Percentiles rank a stretch among this genome's conserved stretches.
Evolutionary conservation across 1,140 invertebrate species (phyloP).

Genomic region (Lepidotrigona ventralis): DNA sequence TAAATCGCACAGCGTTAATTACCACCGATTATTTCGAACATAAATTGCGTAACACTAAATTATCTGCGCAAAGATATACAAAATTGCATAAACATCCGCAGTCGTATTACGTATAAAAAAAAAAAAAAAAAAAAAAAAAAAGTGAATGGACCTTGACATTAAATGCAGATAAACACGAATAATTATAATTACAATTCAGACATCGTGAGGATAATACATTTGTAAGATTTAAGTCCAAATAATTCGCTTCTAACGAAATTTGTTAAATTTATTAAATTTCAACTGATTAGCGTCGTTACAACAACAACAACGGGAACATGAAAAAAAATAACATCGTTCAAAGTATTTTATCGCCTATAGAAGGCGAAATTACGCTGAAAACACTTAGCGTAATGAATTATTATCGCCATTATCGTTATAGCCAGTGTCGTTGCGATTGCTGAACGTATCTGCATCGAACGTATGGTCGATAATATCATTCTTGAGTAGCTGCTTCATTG

Average conservation of each 20-base stretch:
- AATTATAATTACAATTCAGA: no score
- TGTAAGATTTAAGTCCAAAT: no score
- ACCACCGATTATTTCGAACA: no score
- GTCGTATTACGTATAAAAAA: no score
- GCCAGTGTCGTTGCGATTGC: conserved; percentile 42
- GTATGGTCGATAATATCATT: conserved; percentile 37
- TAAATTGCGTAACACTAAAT: not conserved
- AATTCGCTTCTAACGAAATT: no score
- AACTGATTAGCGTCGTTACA: not conserved
- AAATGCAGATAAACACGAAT: no score
- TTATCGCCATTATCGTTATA: conserved; percentile 28
- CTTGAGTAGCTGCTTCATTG: conserved; percentile 7
- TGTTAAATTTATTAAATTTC: no score
- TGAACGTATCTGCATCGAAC: conserved; percentile 27
- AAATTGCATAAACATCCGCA: no score
- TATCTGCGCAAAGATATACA: no score
- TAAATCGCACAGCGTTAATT: not conserved
- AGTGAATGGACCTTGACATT: no score
- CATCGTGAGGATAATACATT: no score
- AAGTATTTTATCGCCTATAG: not conserved
- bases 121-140: no score
- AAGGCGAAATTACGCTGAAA: not conserved
- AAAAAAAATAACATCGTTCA: not conserved
- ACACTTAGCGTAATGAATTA: conserved; percentile 30
- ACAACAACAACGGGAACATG: not conserved